These are phyloP conservation scores for Leucoma salicis DNA, from an alignment of 2,888 invertebrate genomes.

Conservation along the genomic window DNA sequence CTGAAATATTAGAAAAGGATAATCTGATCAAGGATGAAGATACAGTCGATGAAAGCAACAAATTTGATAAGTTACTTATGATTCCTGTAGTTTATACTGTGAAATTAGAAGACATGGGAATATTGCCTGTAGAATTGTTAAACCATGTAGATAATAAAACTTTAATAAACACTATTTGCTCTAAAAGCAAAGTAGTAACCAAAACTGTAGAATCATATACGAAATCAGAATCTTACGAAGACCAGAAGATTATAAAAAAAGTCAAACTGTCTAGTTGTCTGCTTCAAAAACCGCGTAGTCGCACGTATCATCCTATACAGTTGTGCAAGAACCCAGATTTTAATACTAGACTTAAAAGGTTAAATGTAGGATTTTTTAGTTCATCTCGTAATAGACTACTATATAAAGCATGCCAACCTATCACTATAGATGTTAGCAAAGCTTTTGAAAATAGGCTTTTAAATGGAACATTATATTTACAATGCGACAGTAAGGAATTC, in stretches of 20 bases:
- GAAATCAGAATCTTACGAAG: conserved; percentile 11
- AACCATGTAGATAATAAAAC: conserved; percentile 36
- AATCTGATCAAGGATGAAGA: conserved; percentile 9
- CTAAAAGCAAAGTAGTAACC: conserved; percentile 42
- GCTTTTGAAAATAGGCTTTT: conserved; percentile 61
- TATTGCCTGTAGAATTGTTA: conserved; percentile 39
- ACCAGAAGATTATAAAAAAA: conserved; percentile 29
- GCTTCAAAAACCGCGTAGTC: conserved; percentile 60
- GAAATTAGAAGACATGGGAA: conserved; percentile 59
- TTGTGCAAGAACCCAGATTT: conserved; percentile 76
- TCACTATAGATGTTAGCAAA: conserved; percentile 68
- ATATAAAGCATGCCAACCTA: conserved; percentile 59
- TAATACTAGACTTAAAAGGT: conserved; percentile 65
- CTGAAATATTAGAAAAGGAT: not conserved
- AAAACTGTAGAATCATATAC: not conserved
- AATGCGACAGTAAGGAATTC: conserved; percentile 17
- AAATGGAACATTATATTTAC: conserved; percentile 55
- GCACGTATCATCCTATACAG: conserved; percentile 63
- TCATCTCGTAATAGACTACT: conserved; percentile 52
- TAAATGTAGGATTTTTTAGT: conserved; percentile 61
- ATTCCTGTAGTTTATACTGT: conserved; percentile 57
- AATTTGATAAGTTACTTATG: conserved; percentile 65
- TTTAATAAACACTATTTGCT: conserved; percentile 45
- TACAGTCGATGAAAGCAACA: conserved; percentile 26
- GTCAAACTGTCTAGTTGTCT: conserved; percentile 53